Conservation (phyloP, 2,888 invertebrate genomes). For the Chirona hameri region DNA sequence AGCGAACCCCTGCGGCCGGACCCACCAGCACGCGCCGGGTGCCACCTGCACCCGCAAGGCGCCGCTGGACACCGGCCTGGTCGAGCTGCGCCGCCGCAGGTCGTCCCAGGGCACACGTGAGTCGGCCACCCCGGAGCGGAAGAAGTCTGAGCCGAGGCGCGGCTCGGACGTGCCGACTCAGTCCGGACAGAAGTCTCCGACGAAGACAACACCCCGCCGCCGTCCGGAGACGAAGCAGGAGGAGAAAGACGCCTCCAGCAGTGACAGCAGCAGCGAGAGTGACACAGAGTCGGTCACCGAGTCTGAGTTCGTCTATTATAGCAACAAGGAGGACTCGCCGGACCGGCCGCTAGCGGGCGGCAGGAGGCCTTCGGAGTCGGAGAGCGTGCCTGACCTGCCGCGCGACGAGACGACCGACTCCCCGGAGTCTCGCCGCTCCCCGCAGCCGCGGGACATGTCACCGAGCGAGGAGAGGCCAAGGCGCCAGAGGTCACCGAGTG, state of each 20-base stretch:
- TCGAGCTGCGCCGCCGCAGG: not conserved
- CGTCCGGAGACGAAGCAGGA: not conserved
- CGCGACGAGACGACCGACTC: not conserved
- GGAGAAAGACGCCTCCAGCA: not conserved
- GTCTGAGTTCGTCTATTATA: conserved; percentile 1
- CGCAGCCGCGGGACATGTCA: not conserved
- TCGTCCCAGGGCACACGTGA: not conserved
- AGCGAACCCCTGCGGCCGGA: not conserved
- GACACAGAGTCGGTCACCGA: conserved; percentile 1
- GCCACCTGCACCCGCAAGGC: conserved; percentile 3
- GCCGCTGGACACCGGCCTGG: not conserved
- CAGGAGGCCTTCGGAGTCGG: not conserved
- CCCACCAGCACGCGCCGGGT: not conserved
- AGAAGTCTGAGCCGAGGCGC: not conserved
- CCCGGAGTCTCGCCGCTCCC: not conserved
- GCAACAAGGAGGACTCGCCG: conserved; percentile 23
- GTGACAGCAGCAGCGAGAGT: not conserved
- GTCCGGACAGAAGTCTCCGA: not conserved
- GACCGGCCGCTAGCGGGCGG: not conserved
- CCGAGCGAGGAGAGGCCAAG: too few relatives aligned
- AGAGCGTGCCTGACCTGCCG: not conserved
- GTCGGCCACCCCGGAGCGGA: not conserved
- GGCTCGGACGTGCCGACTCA: not conserved
- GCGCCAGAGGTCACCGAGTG: too few relatives aligned
- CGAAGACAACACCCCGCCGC: not conserved